Conservation (phyloP, 2,797 vertebrate species). For the Microctenopoma lineatum region DNA sequence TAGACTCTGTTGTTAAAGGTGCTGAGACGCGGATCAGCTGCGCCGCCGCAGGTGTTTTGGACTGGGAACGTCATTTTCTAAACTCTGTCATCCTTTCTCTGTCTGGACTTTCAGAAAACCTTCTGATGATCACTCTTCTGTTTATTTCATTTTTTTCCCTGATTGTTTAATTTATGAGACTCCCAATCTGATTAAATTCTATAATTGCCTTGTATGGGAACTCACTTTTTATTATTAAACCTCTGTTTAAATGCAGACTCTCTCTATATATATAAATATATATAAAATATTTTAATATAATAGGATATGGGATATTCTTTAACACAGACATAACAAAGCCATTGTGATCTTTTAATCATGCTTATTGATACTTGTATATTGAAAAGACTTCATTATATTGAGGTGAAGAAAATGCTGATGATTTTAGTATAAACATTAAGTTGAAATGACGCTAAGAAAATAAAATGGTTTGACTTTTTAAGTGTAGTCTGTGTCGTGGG, state of each 20-base stretch:
- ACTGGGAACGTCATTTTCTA: constrained; percentile 42
- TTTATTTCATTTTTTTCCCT: constrained; percentile 45
- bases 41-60: constrained; percentile 50
- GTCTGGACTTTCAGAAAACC: constrained; percentile 61
- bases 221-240: constrained; percentile 82
- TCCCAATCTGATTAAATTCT: constrained; percentile 80
- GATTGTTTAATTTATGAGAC: constrained; percentile 82
- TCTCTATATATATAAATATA: constrained; percentile 73
- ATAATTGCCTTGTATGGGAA: constrained; percentile 84
- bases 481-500: constrained; percentile 68
- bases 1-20: constrained; percentile 36
- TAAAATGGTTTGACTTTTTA: constrained; percentile 83
- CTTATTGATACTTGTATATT: constrained; percentile 85
- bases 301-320: constrained; percentile 83
- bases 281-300: constrained; percentile 87
- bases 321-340: constrained; percentile 82
- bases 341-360: constrained; percentile 84
- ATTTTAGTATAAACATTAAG: constrained; percentile 80
- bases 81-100: constrained; percentile 37
- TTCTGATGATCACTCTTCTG: constrained; percentile 52
- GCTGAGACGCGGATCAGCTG: constrained; percentile 35
- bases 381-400: constrained; percentile 80
- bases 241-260: constrained; percentile 80
- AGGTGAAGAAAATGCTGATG: constrained; percentile 75
- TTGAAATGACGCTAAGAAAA: constrained; percentile 78